Percentiles rank a stretch among this genome's conserved stretches.
Conservation (phyloP, 2,888 invertebrate genomes). For the Hypena proboscidalis region DNA sequence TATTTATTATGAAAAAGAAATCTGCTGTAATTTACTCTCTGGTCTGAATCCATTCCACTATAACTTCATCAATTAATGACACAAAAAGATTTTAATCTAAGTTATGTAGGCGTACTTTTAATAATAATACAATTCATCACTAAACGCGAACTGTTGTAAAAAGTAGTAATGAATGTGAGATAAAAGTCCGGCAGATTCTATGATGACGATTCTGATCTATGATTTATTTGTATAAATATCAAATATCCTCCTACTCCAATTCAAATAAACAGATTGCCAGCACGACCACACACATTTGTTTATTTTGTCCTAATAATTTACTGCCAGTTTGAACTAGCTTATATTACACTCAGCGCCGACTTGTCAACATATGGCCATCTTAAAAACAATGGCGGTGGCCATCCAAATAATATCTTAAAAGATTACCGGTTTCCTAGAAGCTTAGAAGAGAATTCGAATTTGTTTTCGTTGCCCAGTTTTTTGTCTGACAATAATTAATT, state of each 20-base stretch:
- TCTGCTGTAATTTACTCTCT: no score
- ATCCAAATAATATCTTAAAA: constrained; percentile 23
- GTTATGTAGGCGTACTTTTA: no score
- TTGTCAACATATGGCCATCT: constrained; percentile 35
- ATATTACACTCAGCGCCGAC: constrained; percentile 28
- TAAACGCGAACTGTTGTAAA: no score
- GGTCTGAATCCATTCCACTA: no score
- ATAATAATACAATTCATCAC: no score
- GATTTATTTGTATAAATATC: no score
- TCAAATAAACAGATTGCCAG: constrained; percentile 6
- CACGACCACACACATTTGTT: constrained; percentile 50
- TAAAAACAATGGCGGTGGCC: constrained; percentile 32
- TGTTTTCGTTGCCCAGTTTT: constrained; percentile 10
- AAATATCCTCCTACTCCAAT: no score
- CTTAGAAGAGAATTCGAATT: constrained; percentile 16
- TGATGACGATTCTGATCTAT: no score
- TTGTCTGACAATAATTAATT: constrained; percentile 22
- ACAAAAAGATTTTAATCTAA: constrained; percentile 19
- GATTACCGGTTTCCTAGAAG: constrained; percentile 29
- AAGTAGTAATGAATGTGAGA: no score
- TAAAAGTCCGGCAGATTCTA: no score
- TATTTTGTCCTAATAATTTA: constrained; percentile 42
- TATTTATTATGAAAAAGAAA: no score
- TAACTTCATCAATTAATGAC: constrained; percentile 14
- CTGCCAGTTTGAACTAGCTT: constrained; percentile 21